phyloP scores from a whole-genome alignment of 2,888 invertebrate genomes.

The Strigamia crassipes region DNA sequence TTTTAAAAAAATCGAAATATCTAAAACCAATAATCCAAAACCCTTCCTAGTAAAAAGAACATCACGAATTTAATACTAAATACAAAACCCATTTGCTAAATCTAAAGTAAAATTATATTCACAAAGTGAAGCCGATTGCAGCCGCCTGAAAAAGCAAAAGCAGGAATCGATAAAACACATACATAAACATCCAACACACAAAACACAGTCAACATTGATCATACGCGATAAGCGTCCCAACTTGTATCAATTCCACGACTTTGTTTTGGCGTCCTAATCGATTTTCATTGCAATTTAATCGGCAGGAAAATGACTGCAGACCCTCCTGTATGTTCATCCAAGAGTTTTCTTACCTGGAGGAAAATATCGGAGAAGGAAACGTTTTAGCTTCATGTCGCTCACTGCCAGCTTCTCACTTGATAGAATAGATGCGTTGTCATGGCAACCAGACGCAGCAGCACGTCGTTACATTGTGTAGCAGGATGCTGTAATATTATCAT shows the following conservation, averaged over 20 bases:
- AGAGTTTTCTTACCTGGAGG: constrained; percentile 35
- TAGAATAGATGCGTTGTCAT: constrained; percentile 20
- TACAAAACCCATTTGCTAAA: neutral
- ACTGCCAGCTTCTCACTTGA: constrained; percentile 26
- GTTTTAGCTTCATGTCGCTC: constrained; percentile 36
- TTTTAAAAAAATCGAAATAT: neutral
- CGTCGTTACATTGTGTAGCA: neutral
- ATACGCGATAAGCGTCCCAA: neutral
- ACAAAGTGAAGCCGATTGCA: neutral
- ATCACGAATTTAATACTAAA: neutral
- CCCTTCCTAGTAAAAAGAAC: neutral
- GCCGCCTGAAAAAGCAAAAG: neutral
- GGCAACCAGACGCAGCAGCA: neutral
- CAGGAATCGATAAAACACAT: neutral
- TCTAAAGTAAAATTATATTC: too few species aligned
- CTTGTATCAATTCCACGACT: neutral
- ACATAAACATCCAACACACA: constrained; percentile 22
- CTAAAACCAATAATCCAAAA: constrained; percentile 29
- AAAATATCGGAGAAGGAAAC: constrained; percentile 41
- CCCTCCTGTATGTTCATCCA: neutral
- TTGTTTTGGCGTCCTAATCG: neutral
- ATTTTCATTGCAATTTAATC: constrained; percentile 39
- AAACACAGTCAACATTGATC: constrained; percentile 13
- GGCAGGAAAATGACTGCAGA: constrained; percentile 35
- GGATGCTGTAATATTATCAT: neutral